Evolutionary conservation across 2,113 vertebrate species (phyloP), one percentile per base, ranked within the genome.

Genomic region (Hippocampus guttulatus): DNA sequence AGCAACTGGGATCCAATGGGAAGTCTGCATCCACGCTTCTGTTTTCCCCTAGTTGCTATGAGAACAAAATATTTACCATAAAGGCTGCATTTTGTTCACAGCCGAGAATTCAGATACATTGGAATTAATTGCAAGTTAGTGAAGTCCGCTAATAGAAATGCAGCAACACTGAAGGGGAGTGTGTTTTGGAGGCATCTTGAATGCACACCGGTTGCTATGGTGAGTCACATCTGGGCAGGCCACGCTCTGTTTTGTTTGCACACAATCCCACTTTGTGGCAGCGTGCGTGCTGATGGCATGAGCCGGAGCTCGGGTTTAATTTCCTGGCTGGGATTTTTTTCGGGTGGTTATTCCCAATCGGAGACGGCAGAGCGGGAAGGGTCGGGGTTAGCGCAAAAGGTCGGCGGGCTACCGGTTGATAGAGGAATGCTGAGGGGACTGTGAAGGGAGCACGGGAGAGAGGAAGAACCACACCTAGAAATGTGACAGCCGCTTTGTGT

Each of bases 51-150:
- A 81, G 91, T 92, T 92, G 90, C 92, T 81, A 88, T 87, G 91
- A 66, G 85, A 70, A 70, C 70, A 85, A 88, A 92, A 92, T 91
- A 91, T 92, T 92, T 91, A 91, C 90, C 79, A 65, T 12, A 84
- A 86, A 89, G 88, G 68, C 75, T 77, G 72, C 67, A 16, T 47
- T 80, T 80, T 85, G 75, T 76, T 71, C 30, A 61, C 71, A 68
- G 67, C 81, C 74, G 77, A 69, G 68, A 88, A 72, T 18, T 64
- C 23, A 23, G 8, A 41, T 7, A 43, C 8, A 54, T 47, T 45
- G 71, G 51, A 67, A 64, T 27, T 25, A 25, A 65, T 47, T 47
- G 43, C 43, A 33, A 69, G 68, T 74, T 21, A 60, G 74, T 64
- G 43, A 33, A 61, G 67, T 73, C 52, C 33, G 61, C 63, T 51